Percentiles rank a stretch among this genome's conserved stretches.
Conservation (phyloP, 2,888 invertebrate species). For the Coleophora flavipennella region DNA sequence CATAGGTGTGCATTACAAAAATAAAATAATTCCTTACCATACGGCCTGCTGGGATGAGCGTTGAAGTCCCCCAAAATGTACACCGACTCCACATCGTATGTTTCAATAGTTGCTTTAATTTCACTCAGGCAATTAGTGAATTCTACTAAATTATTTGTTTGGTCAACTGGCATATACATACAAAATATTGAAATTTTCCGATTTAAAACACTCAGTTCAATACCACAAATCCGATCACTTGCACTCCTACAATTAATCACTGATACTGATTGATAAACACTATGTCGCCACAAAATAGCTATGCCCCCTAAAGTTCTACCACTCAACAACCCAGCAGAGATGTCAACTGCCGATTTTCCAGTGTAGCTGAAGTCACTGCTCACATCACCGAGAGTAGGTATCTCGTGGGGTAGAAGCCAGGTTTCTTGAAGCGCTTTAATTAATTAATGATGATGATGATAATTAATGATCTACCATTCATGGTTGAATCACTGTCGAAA, state of each 20-base stretch:
- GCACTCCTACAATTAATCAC: neutral
- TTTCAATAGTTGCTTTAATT: slow-evolving; percentile 14
- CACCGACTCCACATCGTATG: slow-evolving; percentile 7
- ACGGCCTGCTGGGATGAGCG: slow-evolving; percentile 14
- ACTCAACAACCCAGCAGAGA: slow-evolving; percentile 1
- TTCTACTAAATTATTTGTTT: slow-evolving; percentile 14
- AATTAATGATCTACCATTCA: too few species aligned
- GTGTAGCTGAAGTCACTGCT: slow-evolving; percentile 5
- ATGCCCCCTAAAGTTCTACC: slow-evolving; percentile 12
- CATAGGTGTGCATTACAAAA: slow-evolving; percentile 13
- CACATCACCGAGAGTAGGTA: slow-evolving; percentile 1
- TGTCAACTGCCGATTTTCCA: slow-evolving; percentile 10
- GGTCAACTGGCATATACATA: slow-evolving; percentile 20
- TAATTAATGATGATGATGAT: too few species aligned
- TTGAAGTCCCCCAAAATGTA: slow-evolving; percentile 16
- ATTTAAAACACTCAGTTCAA: slow-evolving; percentile 1
- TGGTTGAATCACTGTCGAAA: too few species aligned
- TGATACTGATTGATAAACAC: slow-evolving; percentile 3
- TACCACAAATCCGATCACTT: neutral
- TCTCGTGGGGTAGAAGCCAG: slow-evolving; percentile 8
- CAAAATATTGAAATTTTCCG: slow-evolving; percentile 11
- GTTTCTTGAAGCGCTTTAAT: slow-evolving; percentile 4
- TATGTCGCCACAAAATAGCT: slow-evolving; percentile 12
- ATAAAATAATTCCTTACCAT: slow-evolving; percentile 8
- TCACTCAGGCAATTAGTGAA: slow-evolving; percentile 15